A percentile compares a stretch with the other conserved stretches of the same genome.
phyloP scores from a whole-genome alignment of 2,797 vertebrate species.

The Florisuga fusca region DNA sequence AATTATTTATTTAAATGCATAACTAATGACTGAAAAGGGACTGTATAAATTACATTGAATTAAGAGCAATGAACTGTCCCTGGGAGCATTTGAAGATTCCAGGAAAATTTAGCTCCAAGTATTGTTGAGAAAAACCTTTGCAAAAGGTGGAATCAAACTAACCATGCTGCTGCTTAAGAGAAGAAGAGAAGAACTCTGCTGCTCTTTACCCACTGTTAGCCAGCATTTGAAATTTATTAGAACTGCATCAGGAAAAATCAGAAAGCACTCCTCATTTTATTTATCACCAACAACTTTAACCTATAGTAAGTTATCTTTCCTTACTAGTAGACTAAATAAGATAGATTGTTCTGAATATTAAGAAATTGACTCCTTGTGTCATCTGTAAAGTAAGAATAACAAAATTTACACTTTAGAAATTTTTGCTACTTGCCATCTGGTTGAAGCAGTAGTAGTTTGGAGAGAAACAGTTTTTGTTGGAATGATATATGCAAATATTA shows the following conservation, averaged over 20 bases:
- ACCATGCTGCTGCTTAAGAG: background rate
- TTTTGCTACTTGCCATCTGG: background rate
- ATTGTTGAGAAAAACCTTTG: background rate
- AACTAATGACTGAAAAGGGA: constrained; percentile 15
- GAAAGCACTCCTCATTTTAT: background rate
- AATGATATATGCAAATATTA: constrained; percentile 17
- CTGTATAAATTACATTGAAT: background rate
- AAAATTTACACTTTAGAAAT: constrained; percentile 34
- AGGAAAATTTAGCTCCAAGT: background rate
- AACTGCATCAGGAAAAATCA: background rate
- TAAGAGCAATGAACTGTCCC: background rate
- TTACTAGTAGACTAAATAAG: rapidly evolving
- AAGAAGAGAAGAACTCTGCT: background rate
- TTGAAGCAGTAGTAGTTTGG: background rate
- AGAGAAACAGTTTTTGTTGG: background rate
- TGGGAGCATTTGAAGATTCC: background rate
- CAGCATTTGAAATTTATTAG: background rate
- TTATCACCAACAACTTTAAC: background rate
- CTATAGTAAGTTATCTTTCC: background rate
- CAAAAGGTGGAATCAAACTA: background rate
- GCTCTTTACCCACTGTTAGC: background rate
- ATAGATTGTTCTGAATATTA: background rate
- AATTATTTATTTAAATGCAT: constrained; percentile 14
- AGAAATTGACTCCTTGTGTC: constrained; percentile 37
- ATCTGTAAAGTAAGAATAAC: constrained; percentile 4